A percentile compares a stretch with the other conserved stretches of the same genome.
Conservation (phyloP, 2,888 invertebrate genomes). For the Aethes cnicana region DNA sequence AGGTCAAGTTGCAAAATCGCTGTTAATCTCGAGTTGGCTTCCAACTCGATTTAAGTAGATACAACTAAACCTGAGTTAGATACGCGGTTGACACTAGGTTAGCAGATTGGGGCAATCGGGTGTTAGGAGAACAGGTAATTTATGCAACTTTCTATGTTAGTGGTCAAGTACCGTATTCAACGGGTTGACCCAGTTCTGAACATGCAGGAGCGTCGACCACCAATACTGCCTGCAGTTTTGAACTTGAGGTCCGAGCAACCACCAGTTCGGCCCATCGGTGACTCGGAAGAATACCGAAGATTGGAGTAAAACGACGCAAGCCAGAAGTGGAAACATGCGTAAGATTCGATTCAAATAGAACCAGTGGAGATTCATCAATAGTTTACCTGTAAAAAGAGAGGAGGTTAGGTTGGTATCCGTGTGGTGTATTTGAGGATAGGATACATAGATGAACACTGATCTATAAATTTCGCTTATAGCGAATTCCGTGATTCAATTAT, state of each 20-base stretch:
- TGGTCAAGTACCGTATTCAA: neutral
- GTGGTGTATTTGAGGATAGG: no score
- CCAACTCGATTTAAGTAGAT: no score
- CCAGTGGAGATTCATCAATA: constrained; percentile 51
- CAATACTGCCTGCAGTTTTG: constrained; percentile 54
- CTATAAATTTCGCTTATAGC: no score
- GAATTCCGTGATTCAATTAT: no score
- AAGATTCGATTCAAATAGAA: constrained; percentile 57
- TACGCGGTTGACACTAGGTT: no score
- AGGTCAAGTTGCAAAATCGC: no score
- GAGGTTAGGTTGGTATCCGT: no score
- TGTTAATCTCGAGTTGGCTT: no score
- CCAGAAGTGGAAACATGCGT: constrained; percentile 57
- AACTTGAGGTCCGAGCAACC: constrained; percentile 34
- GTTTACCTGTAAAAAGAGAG: constrained; percentile 39
- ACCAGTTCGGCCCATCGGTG: constrained; percentile 51
- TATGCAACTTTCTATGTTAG: constrained; percentile 20
- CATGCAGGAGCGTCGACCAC: constrained; percentile 60
- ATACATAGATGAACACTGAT: no score
- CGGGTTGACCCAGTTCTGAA: constrained; percentile 57
- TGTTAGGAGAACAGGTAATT: no score
- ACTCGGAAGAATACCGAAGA: constrained; percentile 46
- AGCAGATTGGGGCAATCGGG: no score
- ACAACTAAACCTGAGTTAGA: no score
- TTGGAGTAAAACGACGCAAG: constrained; percentile 46